Base-by-base conservation (phyloP, 1,140 invertebrate species). In the Rhizoglyphus robini region DNA sequence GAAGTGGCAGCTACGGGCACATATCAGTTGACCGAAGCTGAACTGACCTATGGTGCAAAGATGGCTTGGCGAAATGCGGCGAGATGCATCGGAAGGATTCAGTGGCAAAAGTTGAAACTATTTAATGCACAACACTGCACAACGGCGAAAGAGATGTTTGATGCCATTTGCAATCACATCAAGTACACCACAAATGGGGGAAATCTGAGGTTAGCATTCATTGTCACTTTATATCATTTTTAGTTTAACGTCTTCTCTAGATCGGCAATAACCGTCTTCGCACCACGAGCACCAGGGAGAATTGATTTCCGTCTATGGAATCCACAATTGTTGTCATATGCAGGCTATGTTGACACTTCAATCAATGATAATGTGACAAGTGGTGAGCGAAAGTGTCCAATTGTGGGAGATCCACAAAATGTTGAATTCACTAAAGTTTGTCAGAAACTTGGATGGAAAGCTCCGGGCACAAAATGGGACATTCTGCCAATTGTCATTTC, bases 111-210 rank as follows among this genome's bases (percentile, higher is more conserved):
- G 77, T 72, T 96, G 67, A 89, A 96, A 83, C 90, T 94, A 74
- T 96, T 96, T 74, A 91, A 96, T 76, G 92, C 90, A 65, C 83
- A 91, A 27, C 88, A 88, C 77, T 89, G 94, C 30, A 90, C 88
- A 5, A 94, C 90, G 1, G 90, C 90, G 0, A 87, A 87, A 71
- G 90, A 90, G 20, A 96, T 96, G 90, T 96, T 95, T 72, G 91
- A 96, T 74, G 90, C 91, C 0, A 81, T 96, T 51, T 95, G 91
- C 76, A 94, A 94, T 76, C 92, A 96, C 75, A 94, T 97, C 69
- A 95, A 94, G 77, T 96, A 96, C 77, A 88, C 86, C 70, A 95
- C 91, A 27, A 96, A 96, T 75, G 94, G 93, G 79, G 93, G 93
- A 71, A 95, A 94, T 74, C 88, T 96, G 66, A 86, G 92, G 90